Percentiles rank a stretch among this genome's conserved stretches.
Conservation (phyloP, 2,888 invertebrate genomes). For the Agonum fuliginosum region DNA sequence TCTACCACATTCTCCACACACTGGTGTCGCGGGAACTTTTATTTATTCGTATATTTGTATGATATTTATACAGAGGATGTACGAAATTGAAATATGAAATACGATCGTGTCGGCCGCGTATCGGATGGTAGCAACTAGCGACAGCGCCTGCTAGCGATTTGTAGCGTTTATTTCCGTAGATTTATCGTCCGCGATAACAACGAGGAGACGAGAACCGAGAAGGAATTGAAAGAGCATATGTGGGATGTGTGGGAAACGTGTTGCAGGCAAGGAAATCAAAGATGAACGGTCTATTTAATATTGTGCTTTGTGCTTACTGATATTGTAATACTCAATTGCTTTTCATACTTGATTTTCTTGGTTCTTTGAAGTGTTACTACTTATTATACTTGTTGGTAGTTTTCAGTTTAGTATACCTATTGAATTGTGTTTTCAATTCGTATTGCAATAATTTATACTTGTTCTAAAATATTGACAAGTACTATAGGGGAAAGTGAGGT, state of each 20-base stretch:
- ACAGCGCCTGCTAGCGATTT: slow-evolving; percentile 11
- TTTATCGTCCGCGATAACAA: slow-evolving; percentile 25
- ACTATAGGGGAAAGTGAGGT: too few species aligned
- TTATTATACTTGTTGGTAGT: too few species aligned
- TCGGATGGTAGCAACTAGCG: background rate
- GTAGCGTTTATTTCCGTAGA: slow-evolving; percentile 43
- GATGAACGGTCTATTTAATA: too few species aligned
- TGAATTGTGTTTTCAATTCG: too few species aligned
- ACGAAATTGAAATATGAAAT: slow-evolving; percentile 47
- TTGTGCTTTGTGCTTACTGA: too few species aligned
- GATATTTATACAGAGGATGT: slow-evolving; percentile 28
- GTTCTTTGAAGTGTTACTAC: too few species aligned
- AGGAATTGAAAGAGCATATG: background rate
- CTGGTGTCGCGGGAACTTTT: background rate
- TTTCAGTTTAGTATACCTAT: too few species aligned
- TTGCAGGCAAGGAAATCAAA: background rate
- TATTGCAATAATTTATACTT: too few species aligned
- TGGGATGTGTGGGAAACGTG: background rate
- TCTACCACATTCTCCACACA: too few species aligned
- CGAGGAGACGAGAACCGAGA: background rate
- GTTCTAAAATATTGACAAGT: too few species aligned
- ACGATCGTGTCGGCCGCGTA: background rate
- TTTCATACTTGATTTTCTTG: too few species aligned
- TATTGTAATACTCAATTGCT: too few species aligned
- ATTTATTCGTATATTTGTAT: slow-evolving; percentile 29